Conservation (phyloP, 2,797 vertebrate genomes). For the Oryzias dopingdopingensis region DNA sequence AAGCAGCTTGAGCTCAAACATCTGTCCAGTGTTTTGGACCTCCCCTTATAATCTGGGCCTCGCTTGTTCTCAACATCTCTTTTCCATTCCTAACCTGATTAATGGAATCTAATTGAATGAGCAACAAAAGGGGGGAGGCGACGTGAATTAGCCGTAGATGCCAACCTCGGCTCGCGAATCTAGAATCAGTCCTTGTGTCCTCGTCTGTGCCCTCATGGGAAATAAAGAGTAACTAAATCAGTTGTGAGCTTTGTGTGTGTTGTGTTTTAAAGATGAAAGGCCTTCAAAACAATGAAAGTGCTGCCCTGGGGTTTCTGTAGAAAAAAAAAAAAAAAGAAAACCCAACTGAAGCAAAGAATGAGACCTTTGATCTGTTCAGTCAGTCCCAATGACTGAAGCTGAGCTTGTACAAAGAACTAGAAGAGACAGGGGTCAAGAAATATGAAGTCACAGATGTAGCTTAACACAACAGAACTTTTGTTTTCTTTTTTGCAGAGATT, state of each 20-base stretch:
- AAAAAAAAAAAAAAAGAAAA: constrained; percentile 52
- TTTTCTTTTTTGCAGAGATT: not conserved
- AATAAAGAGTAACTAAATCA: constrained; percentile 66
- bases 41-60: constrained; percentile 8
- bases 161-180: constrained; percentile 29
- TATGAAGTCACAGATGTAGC: constrained; percentile 23
- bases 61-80: constrained; percentile 16
- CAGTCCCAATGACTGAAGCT: constrained; percentile 54
- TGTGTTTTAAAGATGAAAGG: constrained; percentile 74
- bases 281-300: constrained; percentile 70
- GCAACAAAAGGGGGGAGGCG: constrained; percentile 7
- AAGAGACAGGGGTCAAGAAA: constrained; percentile 51
- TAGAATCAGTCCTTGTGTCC: constrained; percentile 47
- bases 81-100: constrained; percentile 44
- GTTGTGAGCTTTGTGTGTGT: constrained; percentile 66
- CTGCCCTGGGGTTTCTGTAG: constrained; percentile 65
- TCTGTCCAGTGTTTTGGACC: constrained; percentile 60
- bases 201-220: constrained; percentile 59
- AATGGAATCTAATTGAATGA: constrained; percentile 17
- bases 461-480: constrained; percentile 21
- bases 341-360: constrained; percentile 63
- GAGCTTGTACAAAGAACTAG: constrained; percentile 54
- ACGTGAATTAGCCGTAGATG: constrained; percentile 16
- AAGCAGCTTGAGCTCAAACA: constrained; percentile 60
- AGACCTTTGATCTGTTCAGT: constrained; percentile 71